phyloP scores from a whole-genome alignment of 2,113 vertebrate species.

The Nycticryphes semicollaris region DNA sequence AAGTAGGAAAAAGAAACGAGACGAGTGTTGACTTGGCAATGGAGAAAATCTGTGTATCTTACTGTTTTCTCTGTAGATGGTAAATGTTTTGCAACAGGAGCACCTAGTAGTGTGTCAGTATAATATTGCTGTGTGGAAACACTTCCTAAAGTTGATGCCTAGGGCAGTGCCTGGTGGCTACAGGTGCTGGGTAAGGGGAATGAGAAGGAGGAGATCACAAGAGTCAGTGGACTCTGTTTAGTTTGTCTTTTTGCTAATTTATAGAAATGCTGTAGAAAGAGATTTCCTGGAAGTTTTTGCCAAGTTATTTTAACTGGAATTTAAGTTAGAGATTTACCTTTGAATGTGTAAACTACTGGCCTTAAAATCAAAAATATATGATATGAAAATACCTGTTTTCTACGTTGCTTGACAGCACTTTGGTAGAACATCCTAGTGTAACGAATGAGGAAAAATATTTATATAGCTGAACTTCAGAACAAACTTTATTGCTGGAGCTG shows the following conservation, averaged over 20 bases:
- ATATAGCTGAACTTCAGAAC: neutral
- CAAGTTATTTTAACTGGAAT: neutral
- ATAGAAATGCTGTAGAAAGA: neutral
- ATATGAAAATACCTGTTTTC: neutral
- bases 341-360: neutral
- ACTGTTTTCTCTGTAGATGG: neutral
- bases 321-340: neutral
- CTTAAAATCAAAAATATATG: neutral
- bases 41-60: neutral
- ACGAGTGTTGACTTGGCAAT: rapidly evolving
- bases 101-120: neutral
- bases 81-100: neutral
- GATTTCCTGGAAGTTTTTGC: neutral
- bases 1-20: neutral
- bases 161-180: neutral
- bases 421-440: neutral
- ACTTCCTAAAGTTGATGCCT: neutral
- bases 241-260: neutral
- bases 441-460: neutral
- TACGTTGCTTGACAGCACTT: neutral
- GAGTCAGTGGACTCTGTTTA: neutral
- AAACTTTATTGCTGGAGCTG: neutral
- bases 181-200: neutral
- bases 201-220: neutral
- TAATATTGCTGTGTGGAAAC: too few relatives aligned